These are phyloP conservation scores for Mongoloraphidia duomilia DNA, from an alignment of 2,888 invertebrate genomes.

Conservation along the genomic window DNA sequence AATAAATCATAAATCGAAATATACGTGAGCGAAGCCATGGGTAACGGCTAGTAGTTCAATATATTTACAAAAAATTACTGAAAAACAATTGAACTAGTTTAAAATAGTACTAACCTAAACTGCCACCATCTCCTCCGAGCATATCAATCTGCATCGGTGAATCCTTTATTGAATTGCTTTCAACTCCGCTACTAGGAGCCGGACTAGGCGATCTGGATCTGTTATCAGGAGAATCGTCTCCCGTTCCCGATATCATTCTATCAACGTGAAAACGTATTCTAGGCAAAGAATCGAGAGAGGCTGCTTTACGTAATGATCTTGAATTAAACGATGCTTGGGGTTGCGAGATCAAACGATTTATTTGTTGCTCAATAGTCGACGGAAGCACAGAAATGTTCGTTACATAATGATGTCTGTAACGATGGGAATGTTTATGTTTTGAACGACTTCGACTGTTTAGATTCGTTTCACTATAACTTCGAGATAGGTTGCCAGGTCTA, in stretches of 20 bases:
- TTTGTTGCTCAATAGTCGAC: conserved; percentile 5
- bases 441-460: conserved; percentile 17
- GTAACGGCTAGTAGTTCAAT: too few species aligned
- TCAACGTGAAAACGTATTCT: neutral
- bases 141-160: conserved; percentile 75
- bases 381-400: neutral
- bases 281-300: conserved; percentile 3
- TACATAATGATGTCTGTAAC: too few species aligned
- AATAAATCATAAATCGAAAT: too few species aligned
- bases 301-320: conserved; percentile 1
- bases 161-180: conserved; percentile 69
- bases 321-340: neutral
- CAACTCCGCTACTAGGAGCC: conserved; percentile 76
- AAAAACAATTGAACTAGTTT: too few species aligned
- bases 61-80: too few species aligned
- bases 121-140: conserved; percentile 45
- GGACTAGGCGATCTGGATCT: conserved; percentile 74
- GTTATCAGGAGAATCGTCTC: conserved; percentile 30
- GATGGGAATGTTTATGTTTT: neutral
- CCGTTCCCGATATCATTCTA: neutral
- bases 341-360: conserved; percentile 2
- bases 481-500: conserved; percentile 16
- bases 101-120: conserved; percentile 26
- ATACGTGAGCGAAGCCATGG: too few species aligned
- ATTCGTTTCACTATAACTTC: conserved; percentile 44